A percentile compares a stretch with the other conserved stretches of the same genome.
phyloP scores from a whole-genome alignment of 2,113 vertebrate species.

The Pollimyrus isidori region DNA sequence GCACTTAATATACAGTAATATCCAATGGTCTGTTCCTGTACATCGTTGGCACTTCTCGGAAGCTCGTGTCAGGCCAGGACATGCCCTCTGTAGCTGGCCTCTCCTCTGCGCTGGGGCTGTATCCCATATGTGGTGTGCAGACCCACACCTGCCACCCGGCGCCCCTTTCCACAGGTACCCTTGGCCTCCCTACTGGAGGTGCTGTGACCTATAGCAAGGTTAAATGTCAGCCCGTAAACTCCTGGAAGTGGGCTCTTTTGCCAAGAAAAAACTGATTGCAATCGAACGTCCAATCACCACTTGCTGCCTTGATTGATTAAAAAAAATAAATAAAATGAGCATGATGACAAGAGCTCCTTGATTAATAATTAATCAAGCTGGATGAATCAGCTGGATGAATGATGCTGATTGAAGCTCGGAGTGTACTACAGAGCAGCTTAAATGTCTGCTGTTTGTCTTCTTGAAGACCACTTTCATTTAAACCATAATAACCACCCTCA shows the following conservation, averaged over 20 bases:
- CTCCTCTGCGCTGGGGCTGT: background rate
- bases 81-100: background rate
- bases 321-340: background rate
- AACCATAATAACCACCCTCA: background rate
- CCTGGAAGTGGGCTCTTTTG: background rate
- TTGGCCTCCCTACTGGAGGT: background rate
- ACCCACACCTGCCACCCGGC: background rate
- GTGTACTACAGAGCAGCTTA: background rate
- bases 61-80: background rate
- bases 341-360: conserved; percentile 10
- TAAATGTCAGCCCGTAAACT: background rate
- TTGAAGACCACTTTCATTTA: background rate
- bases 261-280: conserved; percentile 4
- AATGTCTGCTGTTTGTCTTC: background rate
- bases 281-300: background rate
- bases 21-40: background rate
- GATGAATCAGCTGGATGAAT: background rate
- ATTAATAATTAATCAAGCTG: conserved; percentile 1
- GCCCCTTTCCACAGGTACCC: background rate
- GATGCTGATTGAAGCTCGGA: background rate
- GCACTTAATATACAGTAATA: background rate
- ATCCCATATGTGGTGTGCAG: background rate
- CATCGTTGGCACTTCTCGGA: background rate
- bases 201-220: background rate
- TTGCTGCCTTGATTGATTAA: background rate